These are phyloP conservation scores for Bombus waltoni DNA, from an alignment of 1,140 invertebrate genomes.

Conservation along the genomic window DNA sequence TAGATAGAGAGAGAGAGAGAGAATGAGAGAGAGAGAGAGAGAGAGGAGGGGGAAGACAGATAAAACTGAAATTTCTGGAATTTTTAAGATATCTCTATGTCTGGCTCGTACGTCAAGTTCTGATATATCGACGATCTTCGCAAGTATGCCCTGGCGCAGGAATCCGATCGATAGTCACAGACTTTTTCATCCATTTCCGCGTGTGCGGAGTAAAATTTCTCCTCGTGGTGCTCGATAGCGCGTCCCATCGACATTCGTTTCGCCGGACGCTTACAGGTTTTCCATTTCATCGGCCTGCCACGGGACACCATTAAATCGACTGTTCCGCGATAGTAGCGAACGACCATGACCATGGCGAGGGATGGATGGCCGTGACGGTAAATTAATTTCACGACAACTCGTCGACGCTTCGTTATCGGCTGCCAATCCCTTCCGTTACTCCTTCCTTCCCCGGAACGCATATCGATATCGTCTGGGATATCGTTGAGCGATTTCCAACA, in stretches of 20 bases:
- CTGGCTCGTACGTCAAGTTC: not conserved
- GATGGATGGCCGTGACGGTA: not conserved
- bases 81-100: not conserved
- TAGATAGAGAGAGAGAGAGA: no score
- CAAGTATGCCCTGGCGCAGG: not conserved
- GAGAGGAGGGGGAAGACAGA: no score
- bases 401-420: slow-evolving; percentile 29
- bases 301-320: slow-evolving; percentile 6
- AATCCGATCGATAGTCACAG: not conserved
- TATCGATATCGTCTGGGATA: slow-evolving; percentile 39
- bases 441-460: slow-evolving; percentile 13
- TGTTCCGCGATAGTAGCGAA: not conserved
- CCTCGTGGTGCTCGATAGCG: slow-evolving; percentile 3
- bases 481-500: slow-evolving; percentile 47
- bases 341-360: not conserved
- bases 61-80: slow-evolving; percentile 12
- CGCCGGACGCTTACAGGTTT: not conserved
- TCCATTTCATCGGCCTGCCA: not conserved
- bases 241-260: slow-evolving; percentile 10
- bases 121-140: slow-evolving; percentile 18
- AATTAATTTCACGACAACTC: slow-evolving; percentile 48
- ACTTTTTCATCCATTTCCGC: slow-evolving; percentile 1
- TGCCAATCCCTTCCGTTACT: slow-evolving; percentile 43
- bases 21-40: no score
- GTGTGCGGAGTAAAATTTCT: not conserved